phyloP scores from a whole-genome alignment of 1,140 invertebrate species.

The Aleiodes sp. region DNA sequence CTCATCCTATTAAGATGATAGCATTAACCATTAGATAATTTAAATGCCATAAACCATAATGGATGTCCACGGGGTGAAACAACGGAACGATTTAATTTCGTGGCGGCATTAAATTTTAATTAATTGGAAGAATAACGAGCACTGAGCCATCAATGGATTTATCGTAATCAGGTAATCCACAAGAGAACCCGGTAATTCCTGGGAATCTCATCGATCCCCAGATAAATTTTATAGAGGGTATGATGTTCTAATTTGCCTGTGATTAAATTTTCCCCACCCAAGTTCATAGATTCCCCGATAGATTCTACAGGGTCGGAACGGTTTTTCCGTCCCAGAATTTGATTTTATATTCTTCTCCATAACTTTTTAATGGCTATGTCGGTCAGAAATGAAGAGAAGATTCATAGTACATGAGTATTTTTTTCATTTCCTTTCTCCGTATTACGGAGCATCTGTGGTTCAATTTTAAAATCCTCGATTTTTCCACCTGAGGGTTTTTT shows the following conservation, averaged over 20 bases:
- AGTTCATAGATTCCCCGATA: too few relatives aligned
- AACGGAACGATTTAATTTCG: conserved; percentile 14
- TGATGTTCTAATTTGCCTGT: neutral
- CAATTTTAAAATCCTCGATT: neutral
- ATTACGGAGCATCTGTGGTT: neutral
- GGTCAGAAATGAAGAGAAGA: neutral
- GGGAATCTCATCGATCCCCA: neutral
- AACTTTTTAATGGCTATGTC: too few relatives aligned
- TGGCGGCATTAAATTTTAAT: conserved; percentile 19
- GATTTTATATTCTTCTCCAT: neutral
- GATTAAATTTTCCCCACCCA: too few relatives aligned
- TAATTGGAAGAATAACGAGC: conserved; percentile 13
- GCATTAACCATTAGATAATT: neutral
- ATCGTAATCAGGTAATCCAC: conserved; percentile 3
- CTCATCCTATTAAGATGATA: neutral
- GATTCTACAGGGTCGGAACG: too few relatives aligned
- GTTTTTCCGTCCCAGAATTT: too few relatives aligned
- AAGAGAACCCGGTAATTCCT: neutral
- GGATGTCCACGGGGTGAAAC: neutral
- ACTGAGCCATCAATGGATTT: neutral
- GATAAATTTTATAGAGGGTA: neutral
- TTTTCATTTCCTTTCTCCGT: neutral
- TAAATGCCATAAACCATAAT: neutral
- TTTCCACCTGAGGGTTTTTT: neutral
- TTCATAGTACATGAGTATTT: too few relatives aligned